Conservation (phyloP, 2,888 invertebrate genomes). For the Macroteleia sp. region DNA sequence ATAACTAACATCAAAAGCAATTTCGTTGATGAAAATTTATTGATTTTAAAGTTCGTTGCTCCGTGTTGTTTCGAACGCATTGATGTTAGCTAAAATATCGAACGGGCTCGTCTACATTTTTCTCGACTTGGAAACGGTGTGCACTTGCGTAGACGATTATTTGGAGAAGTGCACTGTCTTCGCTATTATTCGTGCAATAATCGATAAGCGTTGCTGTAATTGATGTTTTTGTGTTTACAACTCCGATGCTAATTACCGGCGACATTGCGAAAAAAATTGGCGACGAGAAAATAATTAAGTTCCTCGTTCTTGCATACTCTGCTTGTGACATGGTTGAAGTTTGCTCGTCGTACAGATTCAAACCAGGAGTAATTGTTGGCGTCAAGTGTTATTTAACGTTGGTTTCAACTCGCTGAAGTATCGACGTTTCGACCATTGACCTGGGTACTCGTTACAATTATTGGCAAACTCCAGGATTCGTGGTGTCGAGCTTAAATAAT, state of each 20-base stretch:
- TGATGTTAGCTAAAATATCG: constrained; percentile 53
- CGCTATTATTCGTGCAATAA: constrained; percentile 33
- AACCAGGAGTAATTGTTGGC: too few relatives aligned
- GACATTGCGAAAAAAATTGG: too few relatives aligned
- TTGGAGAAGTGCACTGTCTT: constrained; percentile 35
- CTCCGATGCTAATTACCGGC: too few relatives aligned
- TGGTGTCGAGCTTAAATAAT: background rate
- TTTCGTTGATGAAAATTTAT: constrained; percentile 45
- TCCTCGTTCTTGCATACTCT: too few relatives aligned
- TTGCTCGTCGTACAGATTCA: too few relatives aligned
- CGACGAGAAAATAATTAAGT: too few relatives aligned
- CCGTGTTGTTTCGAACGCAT: constrained; percentile 44
- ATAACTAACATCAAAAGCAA: constrained; percentile 12
- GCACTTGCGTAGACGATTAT: constrained; percentile 64
- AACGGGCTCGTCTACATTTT: constrained; percentile 50
- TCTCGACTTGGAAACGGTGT: constrained; percentile 47
- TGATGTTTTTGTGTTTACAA: constrained; percentile 22
- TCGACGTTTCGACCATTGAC: constrained; percentile 14
- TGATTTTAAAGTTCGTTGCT: constrained; percentile 56
- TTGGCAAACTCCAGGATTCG: background rate
- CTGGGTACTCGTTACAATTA: constrained; percentile 6
- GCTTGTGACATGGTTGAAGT: too few relatives aligned
- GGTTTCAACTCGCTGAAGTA: background rate
- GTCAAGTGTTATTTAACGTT: background rate
- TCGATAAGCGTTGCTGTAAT: constrained; percentile 34